Evolutionary conservation across 2,888 invertebrate genomes (phyloP).

Genomic region (Thyatira batis): DNA sequence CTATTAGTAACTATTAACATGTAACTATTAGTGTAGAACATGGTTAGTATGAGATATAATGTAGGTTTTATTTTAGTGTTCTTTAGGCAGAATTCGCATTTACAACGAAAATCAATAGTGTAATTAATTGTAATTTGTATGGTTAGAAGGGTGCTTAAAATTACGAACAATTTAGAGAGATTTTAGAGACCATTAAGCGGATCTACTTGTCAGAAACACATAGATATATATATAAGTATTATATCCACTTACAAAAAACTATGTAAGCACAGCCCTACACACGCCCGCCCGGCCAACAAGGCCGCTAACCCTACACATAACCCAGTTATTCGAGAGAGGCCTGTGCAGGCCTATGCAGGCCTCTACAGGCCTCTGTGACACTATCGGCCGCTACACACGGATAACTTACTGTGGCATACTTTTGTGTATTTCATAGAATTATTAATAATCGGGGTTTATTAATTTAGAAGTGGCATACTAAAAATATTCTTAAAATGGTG

Average conservation of each 20-base stretch:
- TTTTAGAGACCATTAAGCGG: too few species aligned
- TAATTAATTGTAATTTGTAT: too few species aligned
- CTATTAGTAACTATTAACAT: too few species aligned
- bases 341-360: constrained; percentile 16
- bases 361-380: constrained; percentile 27
- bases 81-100: too few species aligned
- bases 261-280: neutral
- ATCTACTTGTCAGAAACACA: too few species aligned
- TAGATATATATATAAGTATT: neutral
- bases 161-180: too few species aligned
- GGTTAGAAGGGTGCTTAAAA: too few species aligned
- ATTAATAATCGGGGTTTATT: neutral
- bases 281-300: neutral
- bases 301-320: neutral
- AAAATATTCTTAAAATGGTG: too few species aligned
- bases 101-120: too few species aligned
- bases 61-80: too few species aligned
- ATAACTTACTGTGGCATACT: constrained; percentile 33
- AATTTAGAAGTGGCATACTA: neutral
- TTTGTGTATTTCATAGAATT: neutral
- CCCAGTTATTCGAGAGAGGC: neutral
- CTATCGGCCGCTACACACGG: constrained; percentile 33
- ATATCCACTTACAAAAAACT: neutral
- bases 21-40: too few species aligned
- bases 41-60: too few species aligned